Conservation (phyloP, 2,797 vertebrate species). For the Coreius guichenoti region DNA sequence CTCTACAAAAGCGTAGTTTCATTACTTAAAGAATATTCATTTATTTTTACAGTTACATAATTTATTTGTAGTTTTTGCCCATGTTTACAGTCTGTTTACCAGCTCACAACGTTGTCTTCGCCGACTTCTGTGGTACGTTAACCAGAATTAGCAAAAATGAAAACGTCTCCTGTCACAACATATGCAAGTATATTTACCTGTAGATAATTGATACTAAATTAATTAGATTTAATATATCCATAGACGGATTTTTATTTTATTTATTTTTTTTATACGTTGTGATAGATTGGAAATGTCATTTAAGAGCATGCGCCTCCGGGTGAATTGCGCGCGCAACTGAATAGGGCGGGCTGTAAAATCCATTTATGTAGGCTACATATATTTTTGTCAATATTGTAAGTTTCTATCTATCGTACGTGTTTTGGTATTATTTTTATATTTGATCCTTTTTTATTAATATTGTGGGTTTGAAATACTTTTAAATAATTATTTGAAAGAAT, state of each 20-base stretch:
- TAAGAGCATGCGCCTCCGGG: not conserved
- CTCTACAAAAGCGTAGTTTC: not conserved
- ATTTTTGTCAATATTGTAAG: not conserved
- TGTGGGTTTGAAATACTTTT: not conserved
- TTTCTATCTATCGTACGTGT: too few relatives aligned
- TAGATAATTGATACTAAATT: not conserved
- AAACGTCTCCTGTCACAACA: not conserved
- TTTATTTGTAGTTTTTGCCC: not conserved
- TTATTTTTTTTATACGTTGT: not conserved
- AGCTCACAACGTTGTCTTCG: not conserved
- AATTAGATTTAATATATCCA: not conserved
- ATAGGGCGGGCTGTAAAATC: not conserved
- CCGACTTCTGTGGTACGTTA: not conserved
- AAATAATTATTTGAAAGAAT: not conserved
- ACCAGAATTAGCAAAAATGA: not conserved
- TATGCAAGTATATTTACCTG: not conserved
- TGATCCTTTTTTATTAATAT: not conserved
- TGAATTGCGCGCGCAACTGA: conserved; percentile 1
- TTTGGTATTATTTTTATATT: not conserved
- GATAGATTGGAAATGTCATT: not conserved
- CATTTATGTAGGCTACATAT: not conserved
- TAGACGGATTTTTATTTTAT: too few relatives aligned
- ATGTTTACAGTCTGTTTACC: not conserved
- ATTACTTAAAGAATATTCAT: not conserved
- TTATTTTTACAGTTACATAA: not conserved